These are phyloP conservation scores for Allacma fusca DNA, from an alignment of 2,888 invertebrate species.

Conservation along the genomic window DNA sequence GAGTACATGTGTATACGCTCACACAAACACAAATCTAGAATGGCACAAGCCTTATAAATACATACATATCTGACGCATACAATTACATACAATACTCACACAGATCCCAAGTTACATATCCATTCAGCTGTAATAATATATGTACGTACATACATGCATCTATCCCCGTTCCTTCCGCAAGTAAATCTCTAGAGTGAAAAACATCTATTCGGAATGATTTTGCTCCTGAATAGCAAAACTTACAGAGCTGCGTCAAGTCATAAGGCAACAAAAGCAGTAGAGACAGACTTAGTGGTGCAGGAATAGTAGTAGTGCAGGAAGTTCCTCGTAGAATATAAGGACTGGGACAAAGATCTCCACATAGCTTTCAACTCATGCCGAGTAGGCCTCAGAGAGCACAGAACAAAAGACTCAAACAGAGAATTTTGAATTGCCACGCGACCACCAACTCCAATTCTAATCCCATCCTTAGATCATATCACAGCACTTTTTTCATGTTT, in stretches of 20 bases:
- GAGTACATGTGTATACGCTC: too few species aligned
- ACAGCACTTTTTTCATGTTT: constrained; percentile 20
- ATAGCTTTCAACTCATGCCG: constrained; percentile 21
- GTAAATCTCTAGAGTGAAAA: background rate
- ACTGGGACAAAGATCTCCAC: background rate
- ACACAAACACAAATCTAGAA: too few species aligned
- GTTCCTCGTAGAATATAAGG: background rate
- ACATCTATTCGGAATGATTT: background rate
- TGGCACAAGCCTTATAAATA: too few species aligned
- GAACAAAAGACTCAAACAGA: constrained; percentile 55
- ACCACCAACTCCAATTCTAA: constrained; percentile 44
- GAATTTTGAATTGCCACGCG: constrained; percentile 59
- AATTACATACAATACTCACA: too few species aligned
- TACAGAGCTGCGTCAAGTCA: background rate
- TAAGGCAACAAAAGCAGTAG: background rate
- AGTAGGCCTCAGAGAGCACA: constrained; percentile 23
- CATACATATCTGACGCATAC: too few species aligned
- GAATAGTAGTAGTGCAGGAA: too few species aligned
- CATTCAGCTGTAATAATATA: too few species aligned
- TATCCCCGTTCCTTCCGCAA: too few species aligned
- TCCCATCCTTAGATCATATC: constrained; percentile 33
- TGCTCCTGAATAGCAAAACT: background rate
- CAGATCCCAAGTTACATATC: too few species aligned
- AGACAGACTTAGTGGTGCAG: background rate
- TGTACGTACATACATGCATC: too few species aligned